These are phyloP conservation scores for Galeruca laticollis DNA, from an alignment of 2,888 invertebrate species.

Conservation along the genomic window DNA sequence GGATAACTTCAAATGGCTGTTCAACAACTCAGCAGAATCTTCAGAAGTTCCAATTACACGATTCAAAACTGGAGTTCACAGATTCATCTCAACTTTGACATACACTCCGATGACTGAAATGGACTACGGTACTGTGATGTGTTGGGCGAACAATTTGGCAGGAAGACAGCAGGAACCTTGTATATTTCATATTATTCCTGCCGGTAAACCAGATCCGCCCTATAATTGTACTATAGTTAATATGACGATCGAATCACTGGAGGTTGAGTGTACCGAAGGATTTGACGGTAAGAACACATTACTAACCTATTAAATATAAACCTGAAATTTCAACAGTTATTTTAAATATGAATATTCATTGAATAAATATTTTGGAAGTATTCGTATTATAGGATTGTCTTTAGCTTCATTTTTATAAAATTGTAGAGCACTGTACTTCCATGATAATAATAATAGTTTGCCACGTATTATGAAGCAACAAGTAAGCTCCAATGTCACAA, in stretches of 20 bases:
- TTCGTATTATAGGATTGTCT: too few relatives aligned
- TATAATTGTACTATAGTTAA: slow-evolving; percentile 82
- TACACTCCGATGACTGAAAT: slow-evolving; percentile 82
- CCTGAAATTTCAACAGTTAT: too few relatives aligned
- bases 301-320: not conserved
- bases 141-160: slow-evolving; percentile 79
- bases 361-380: too few relatives aligned
- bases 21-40: slow-evolving; percentile 89
- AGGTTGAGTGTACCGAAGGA: slow-evolving; percentile 78
- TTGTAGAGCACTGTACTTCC: too few relatives aligned
- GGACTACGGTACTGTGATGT: slow-evolving; percentile 79
- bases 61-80: slow-evolving; percentile 70
- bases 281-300: slow-evolving; percentile 73
- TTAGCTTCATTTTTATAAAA: too few relatives aligned
- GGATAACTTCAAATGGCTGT: slow-evolving; percentile 87
- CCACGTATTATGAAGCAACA: too few relatives aligned
- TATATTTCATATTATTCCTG: slow-evolving; percentile 80
- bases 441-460: too few relatives aligned
- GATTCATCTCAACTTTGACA: slow-evolving; percentile 75
- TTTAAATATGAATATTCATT: too few relatives aligned
- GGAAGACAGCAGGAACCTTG: slow-evolving; percentile 82
- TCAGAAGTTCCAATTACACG: slow-evolving; percentile 80
- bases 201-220: slow-evolving; percentile 82
- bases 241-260: slow-evolving; percentile 82
- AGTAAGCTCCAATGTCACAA: too few relatives aligned